phyloP scores from a whole-genome alignment of 1,140 invertebrate species.

The Danaus plexippus region DNA sequence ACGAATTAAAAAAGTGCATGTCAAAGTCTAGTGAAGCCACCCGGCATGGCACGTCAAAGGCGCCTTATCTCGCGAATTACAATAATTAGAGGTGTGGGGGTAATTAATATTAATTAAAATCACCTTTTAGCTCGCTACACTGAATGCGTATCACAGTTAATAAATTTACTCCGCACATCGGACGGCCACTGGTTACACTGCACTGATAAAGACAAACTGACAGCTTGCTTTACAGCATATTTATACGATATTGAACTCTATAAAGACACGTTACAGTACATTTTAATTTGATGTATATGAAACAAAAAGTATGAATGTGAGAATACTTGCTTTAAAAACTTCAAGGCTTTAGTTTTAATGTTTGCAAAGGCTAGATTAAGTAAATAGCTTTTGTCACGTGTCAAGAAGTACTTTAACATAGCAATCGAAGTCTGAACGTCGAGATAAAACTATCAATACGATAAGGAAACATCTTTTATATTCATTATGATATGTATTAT shows the following conservation, averaged over 20 bases:
- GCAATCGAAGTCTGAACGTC: no score
- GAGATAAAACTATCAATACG: no score
- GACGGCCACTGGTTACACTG: slow-evolving; percentile 38
- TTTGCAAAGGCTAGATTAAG: no score
- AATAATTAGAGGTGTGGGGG: slow-evolving; percentile 67
- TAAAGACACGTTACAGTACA: slow-evolving; percentile 8
- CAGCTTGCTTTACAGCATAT: slow-evolving; percentile 24
- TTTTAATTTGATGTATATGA: slow-evolving; percentile 3
- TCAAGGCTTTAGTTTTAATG: slow-evolving; percentile 7
- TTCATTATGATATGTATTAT: no score
- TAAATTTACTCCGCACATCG: slow-evolving; percentile 62
- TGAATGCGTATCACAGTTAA: slow-evolving; percentile 69
- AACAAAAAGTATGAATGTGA: slow-evolving; percentile 15
- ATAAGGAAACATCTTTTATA: no score
- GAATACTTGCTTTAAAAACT: slow-evolving; percentile 17
- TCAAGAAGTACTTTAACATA: no score
- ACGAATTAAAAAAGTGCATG: slow-evolving; percentile 5
- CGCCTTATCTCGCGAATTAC: slow-evolving; percentile 63
- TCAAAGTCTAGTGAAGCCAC: slow-evolving; percentile 19
- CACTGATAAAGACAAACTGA: slow-evolving; percentile 53
- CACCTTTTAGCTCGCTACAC: slow-evolving; percentile 65
- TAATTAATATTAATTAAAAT: slow-evolving; percentile 71
- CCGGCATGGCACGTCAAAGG: slow-evolving; percentile 28
- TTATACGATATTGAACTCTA: slow-evolving; percentile 28
- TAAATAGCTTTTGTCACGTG: no score